Evolutionary conservation across 1,140 invertebrate species (phyloP).

Genomic region (Melipona quadrifasciata): DNA sequence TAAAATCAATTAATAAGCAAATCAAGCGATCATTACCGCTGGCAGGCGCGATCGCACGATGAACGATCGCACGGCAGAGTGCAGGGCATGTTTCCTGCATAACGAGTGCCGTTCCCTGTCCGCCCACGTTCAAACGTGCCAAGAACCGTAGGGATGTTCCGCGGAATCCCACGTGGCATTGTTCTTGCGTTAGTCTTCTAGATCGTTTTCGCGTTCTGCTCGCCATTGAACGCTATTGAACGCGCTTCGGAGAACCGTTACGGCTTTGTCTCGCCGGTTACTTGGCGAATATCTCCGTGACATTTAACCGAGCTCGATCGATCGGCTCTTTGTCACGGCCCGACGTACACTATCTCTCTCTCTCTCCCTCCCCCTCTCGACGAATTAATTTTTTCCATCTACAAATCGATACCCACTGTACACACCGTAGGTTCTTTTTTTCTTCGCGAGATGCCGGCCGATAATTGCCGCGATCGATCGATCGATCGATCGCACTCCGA

Average conservation of each 20-base stretch:
- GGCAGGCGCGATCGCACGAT: constrained; percentile 46
- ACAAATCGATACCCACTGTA: background rate
- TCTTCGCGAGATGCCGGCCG: constrained; percentile 2
- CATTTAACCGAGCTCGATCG: constrained; percentile 11
- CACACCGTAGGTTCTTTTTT: background rate
- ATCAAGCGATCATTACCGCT: constrained; percentile 64
- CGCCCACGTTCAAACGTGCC: constrained; percentile 49
- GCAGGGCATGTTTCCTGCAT: constrained; percentile 46
- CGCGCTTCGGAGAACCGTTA: constrained; percentile 24
- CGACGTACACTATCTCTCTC: background rate
- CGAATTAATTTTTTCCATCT: background rate
- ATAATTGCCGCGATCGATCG: constrained; percentile 60
- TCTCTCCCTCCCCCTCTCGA: too few species aligned
- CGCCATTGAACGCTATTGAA: constrained; percentile 21
- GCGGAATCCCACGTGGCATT: constrained; percentile 45
- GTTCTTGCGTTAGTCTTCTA: constrained; percentile 34
- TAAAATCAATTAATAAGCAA: constrained; percentile 71
- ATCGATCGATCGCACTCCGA: constrained; percentile 49
- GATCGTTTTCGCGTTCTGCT: constrained; percentile 15
- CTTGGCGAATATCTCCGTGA: constrained; percentile 12
- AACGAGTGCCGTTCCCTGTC: constrained; percentile 59
- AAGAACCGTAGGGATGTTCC: constrained; percentile 37
- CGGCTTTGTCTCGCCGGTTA: constrained; percentile 10
- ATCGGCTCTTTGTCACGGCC: constrained; percentile 13
- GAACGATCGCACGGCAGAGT: constrained; percentile 40